Evolutionary conservation across 1,140 invertebrate species (phyloP).

Genomic region (Halesus radiatus): DNA sequence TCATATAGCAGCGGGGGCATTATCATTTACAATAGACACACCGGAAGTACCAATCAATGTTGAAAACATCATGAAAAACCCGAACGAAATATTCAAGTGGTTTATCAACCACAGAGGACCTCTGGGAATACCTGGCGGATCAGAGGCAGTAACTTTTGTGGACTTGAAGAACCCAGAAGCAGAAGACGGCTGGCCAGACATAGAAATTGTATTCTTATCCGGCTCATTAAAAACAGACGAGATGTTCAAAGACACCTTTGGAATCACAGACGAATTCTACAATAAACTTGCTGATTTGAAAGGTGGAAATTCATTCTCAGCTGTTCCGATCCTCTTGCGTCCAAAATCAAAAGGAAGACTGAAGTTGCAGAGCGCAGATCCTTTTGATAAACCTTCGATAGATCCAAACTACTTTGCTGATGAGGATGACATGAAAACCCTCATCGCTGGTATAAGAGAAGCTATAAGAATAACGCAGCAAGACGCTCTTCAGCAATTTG

Average conservation of each 20-base stretch:
- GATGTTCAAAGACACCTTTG: conserved; percentile 70
- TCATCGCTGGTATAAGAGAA: conserved; percentile 76
- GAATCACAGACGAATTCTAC: conserved; percentile 72
- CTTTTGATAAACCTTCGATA: conserved; percentile 82
- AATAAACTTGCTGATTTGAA: conserved; percentile 64
- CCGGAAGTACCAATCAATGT: conserved; percentile 54
- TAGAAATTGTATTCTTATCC: conserved; percentile 80
- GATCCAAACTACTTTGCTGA: conserved; percentile 84
- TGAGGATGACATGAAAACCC: conserved; percentile 74
- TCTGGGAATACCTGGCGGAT: conserved; percentile 82
- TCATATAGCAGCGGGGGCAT: conserved; percentile 76
- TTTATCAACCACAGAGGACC: conserved; percentile 71
- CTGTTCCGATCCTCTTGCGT: conserved; percentile 75
- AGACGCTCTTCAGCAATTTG: conserved; percentile 72
- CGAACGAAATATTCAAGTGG: conserved; percentile 66
- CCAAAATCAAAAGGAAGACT: conserved; percentile 83
- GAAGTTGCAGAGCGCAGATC: conserved; percentile 77
- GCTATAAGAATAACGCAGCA: conserved; percentile 73
- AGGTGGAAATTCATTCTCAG: conserved; percentile 66
- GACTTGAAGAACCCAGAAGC: conserved; percentile 77
- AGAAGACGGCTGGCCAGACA: conserved; percentile 77
- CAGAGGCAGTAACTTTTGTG: conserved; percentile 83
- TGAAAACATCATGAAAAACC: conserved; percentile 80
- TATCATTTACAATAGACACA: conserved; percentile 76
- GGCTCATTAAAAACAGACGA: conserved; percentile 70